Percentiles rank a stretch among this genome's conserved stretches.
phyloP scores from a whole-genome alignment of 2,113 vertebrate genomes.

The Coptodon bakossiorum region DNA sequence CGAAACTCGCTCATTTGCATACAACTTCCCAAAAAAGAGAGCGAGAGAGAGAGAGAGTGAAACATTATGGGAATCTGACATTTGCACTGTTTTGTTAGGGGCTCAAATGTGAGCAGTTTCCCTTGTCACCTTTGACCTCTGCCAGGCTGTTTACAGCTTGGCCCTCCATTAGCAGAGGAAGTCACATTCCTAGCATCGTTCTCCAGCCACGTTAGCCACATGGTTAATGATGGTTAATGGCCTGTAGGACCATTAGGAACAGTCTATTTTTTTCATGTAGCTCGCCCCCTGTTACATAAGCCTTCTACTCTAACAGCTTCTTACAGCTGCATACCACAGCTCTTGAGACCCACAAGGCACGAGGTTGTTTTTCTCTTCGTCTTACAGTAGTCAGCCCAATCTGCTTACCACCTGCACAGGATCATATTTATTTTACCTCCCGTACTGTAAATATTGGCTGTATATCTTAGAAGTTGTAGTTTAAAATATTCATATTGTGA shows the following conservation, averaged over 20 bases:
- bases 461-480: neutral
- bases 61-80: conserved; percentile 41
- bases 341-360: neutral
- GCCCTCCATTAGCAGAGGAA: conserved; percentile 40
- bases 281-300: conserved; percentile 41
- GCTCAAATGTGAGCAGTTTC: conserved; percentile 44
- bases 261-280: neutral
- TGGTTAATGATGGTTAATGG: conserved; percentile 43
- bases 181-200: conserved; percentile 50
- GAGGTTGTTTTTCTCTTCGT: conserved; percentile 33
- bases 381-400: neutral
- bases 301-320: conserved; percentile 7
- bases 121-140: conserved; percentile 42
- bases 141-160: conserved; percentile 42
- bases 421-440: neutral
- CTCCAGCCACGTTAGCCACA: conserved; percentile 21
- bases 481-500: neutral
- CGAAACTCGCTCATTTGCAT: neutral
- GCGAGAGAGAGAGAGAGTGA: neutral
- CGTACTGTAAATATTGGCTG: neutral
- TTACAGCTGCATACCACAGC: conserved; percentile 31
- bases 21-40: neutral
- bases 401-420: neutral
- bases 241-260: conserved; percentile 28
- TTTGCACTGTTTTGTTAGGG: conserved; percentile 3